Conservation (phyloP, 2,797 vertebrate genomes). For the Atherinosoma microstoma region DNA sequence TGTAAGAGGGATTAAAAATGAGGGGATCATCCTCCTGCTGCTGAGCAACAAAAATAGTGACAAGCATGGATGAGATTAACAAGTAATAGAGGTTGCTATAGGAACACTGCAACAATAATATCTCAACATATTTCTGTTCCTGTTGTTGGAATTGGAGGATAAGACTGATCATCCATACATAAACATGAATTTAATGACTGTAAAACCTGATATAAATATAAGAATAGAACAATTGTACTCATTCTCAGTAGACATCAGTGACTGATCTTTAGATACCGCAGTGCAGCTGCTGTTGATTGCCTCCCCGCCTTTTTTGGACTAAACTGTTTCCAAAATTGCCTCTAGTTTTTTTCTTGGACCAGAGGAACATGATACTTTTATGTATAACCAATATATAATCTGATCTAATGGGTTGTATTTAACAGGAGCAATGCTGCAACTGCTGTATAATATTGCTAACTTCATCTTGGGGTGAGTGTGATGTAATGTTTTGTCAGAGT, state of each 20-base stretch:
- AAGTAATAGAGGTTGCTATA: constrained; percentile 15
- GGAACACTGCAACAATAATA: constrained; percentile 14
- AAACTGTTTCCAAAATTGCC: constrained; percentile 42
- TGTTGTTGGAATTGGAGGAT: constrained; percentile 1
- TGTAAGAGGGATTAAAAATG: constrained; percentile 25
- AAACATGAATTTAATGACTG: not conserved
- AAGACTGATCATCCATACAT: not conserved
- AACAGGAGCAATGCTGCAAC: not conserved
- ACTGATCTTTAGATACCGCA: constrained; percentile 18
- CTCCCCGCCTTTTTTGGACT: constrained; percentile 12
- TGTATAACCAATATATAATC: constrained; percentile 38
- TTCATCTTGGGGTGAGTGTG: constrained; percentile 16
- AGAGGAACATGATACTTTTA: constrained; percentile 19
- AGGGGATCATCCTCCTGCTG: constrained; percentile 26
- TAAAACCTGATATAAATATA: constrained; percentile 3
- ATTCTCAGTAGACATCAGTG: constrained; percentile 17
- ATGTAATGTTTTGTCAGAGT: constrained; percentile 17
- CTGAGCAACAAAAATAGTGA: constrained; percentile 28
- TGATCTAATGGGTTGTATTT: constrained; percentile 26
- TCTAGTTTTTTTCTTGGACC: constrained; percentile 19
- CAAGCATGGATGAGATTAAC: constrained; percentile 21
- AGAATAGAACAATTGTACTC: not conserved
- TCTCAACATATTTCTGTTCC: not conserved
- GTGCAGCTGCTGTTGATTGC: constrained; percentile 30
- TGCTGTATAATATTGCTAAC: not conserved